These are phyloP conservation scores for Celastrina argiolus DNA, from an alignment of 2,888 invertebrate species.

Conservation along the genomic window DNA sequence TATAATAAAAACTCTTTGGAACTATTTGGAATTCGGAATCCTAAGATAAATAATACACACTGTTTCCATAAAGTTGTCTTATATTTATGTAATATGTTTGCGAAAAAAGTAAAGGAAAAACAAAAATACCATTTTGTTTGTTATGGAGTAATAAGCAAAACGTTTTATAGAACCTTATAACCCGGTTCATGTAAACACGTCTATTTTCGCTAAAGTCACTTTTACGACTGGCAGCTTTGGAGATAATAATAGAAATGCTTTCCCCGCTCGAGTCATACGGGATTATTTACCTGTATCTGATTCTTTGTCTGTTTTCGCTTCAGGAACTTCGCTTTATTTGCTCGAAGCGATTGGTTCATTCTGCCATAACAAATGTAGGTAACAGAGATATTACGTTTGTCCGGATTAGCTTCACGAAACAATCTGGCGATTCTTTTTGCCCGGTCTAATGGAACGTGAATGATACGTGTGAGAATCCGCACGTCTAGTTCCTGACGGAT, in stretches of 20 bases:
- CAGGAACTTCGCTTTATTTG: constrained; percentile 68
- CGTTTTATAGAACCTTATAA: constrained; percentile 29
- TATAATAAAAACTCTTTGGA: too few relatives aligned
- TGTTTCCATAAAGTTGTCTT: not conserved
- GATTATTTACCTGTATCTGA: constrained; percentile 71
- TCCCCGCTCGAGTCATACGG: constrained; percentile 56
- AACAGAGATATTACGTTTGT: constrained; percentile 62
- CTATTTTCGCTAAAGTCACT: constrained; percentile 44
- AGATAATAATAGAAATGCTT: constrained; percentile 57
- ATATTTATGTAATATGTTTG: not conserved
- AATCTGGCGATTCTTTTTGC: constrained; percentile 40
- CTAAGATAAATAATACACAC: not conserved
- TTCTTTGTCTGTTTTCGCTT: constrained; percentile 73
- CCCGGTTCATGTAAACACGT: constrained; percentile 42
- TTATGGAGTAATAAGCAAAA: constrained; percentile 20
- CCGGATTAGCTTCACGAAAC: constrained; percentile 56
- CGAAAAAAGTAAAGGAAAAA: constrained; percentile 1
- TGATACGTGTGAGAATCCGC: constrained; percentile 24
- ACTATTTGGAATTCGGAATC: not conserved
- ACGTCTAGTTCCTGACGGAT: not conserved
- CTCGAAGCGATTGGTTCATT: constrained; percentile 67
- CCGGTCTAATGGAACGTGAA: constrained; percentile 26
- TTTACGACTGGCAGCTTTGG: constrained; percentile 45
- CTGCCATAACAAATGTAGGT: constrained; percentile 67
- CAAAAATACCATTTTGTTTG: not conserved